Evolutionary conservation across 2,888 invertebrate genomes (phyloP).

Genomic region (Coremacera marginata): DNA sequence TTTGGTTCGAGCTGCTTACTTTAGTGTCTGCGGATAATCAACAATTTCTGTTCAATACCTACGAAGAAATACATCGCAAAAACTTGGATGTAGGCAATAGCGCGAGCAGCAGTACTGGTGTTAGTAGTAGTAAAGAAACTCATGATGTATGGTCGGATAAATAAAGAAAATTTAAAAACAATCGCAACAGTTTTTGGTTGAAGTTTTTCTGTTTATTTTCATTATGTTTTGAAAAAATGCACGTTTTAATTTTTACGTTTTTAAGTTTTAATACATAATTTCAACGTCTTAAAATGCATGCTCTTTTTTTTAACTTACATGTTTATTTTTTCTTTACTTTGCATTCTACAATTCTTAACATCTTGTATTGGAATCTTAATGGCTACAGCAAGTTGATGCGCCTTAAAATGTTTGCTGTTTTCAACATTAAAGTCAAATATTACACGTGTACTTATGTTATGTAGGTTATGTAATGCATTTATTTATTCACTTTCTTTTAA

Average conservation of each 20-base stretch:
- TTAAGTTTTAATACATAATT: conserved; percentile 31
- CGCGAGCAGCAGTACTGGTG: conserved; percentile 10
- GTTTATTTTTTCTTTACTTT: conserved; percentile 36
- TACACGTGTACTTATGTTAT: conserved; percentile 40
- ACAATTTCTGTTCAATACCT: conserved; percentile 59
- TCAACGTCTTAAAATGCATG: conserved; percentile 42
- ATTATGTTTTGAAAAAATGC: conserved; percentile 34
- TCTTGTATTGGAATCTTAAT: conserved; percentile 55
- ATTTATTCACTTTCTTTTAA: conserved; percentile 52
- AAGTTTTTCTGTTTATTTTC: conserved; percentile 13
- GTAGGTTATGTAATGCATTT: conserved; percentile 34
- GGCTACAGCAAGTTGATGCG: conserved; percentile 52
- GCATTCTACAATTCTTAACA: conserved; percentile 31
- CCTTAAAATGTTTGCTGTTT: conserved; percentile 48
- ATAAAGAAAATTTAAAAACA: conserved; percentile 31
- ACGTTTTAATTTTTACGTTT: conserved; percentile 28
- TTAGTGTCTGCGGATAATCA: conserved; percentile 56
- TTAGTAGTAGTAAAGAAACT: conserved; percentile 42
- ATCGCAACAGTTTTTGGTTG: conserved; percentile 41
- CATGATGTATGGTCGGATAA: conserved; percentile 50
- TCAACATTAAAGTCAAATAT: conserved; percentile 45
- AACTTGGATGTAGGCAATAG: conserved; percentile 47
- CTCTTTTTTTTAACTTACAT: conserved; percentile 29
- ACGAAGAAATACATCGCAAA: conserved; percentile 55
- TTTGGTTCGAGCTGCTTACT: conserved; percentile 59